Percentiles rank a stretch among this genome's conserved stretches.
Evolutionary conservation across 2,113 vertebrate genomes (phyloP).

Genomic region (Pomatostomus ruficeps): DNA sequence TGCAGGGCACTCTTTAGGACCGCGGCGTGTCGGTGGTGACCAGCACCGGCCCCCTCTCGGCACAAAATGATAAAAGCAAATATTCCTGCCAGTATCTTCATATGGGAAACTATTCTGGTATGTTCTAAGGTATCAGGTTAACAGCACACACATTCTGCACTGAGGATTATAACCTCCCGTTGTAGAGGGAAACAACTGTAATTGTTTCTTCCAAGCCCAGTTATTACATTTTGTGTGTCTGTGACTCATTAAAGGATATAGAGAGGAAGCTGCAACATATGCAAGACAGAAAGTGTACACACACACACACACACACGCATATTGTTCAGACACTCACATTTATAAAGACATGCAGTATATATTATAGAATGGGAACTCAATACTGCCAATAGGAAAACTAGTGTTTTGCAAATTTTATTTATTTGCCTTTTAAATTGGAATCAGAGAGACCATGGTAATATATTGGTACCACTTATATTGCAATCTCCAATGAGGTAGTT

Average conservation of each 20-base stretch:
- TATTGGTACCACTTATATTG: neutral
- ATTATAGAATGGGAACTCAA: neutral
- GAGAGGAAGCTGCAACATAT: neutral
- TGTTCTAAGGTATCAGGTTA: neutral
- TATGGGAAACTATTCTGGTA: neutral
- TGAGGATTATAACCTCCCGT: neutral
- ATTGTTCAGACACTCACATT: neutral
- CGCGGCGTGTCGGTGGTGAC: too few relatives aligned
- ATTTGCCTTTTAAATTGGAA: neutral
- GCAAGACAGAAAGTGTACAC: neutral
- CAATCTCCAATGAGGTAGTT: neutral
- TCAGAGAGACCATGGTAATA: neutral
- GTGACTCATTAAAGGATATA: neutral
- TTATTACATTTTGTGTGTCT: neutral
- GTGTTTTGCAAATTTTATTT: neutral
- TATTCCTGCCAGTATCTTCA: neutral
- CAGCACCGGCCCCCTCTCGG: too few relatives aligned
- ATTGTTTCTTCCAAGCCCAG: neutral
- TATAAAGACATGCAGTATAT: neutral
- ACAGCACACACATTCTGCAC: neutral
- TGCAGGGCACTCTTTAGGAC: too few relatives aligned
- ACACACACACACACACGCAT: accelerated
- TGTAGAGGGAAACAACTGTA: neutral
- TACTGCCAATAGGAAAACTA: neutral
- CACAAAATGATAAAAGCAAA: neutral